These are phyloP conservation scores for Paracanthobrama guichenoti DNA, from an alignment of 2,113 vertebrate species.

Conservation along the genomic window DNA sequence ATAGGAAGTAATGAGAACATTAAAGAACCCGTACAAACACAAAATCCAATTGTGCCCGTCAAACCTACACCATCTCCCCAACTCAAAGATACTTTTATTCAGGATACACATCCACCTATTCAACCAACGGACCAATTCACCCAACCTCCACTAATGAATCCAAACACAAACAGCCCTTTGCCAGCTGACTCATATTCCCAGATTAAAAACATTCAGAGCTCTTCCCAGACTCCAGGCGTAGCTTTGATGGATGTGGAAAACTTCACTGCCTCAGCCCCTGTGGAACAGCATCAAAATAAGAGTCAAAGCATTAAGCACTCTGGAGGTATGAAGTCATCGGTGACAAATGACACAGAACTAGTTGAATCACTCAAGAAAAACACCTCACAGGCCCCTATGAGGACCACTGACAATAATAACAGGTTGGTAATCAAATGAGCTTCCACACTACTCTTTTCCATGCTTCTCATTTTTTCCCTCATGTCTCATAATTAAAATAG, in stretches of 20 bases:
- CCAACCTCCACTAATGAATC: slow-evolving; percentile 1
- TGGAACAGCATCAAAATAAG: slow-evolving; percentile 47
- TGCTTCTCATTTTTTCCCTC: neutral
- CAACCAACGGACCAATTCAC: slow-evolving; percentile 30
- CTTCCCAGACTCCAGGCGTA: slow-evolving; percentile 17
- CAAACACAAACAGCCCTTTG: neutral
- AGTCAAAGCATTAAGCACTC: slow-evolving; percentile 52
- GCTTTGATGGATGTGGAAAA: slow-evolving; percentile 28
- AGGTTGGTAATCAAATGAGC: slow-evolving; percentile 59
- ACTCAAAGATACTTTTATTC: slow-evolving; percentile 25
- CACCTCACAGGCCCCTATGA: slow-evolving; percentile 75
- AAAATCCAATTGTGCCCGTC: slow-evolving; percentile 20
- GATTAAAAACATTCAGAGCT: slow-evolving; percentile 2
- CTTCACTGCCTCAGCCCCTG: slow-evolving; percentile 43
- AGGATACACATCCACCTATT: slow-evolving; percentile 25
- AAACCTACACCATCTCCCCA: neutral
- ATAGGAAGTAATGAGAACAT: neutral
- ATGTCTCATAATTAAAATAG: too few species aligned
- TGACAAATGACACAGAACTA: slow-evolving; percentile 58
- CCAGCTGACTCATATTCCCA: neutral
- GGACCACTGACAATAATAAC: slow-evolving; percentile 66
- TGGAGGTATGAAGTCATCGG: slow-evolving; percentile 38
- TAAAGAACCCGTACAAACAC: neutral
- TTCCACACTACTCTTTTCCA: neutral
- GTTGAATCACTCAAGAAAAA: slow-evolving; percentile 68